A percentile compares a stretch with the other conserved stretches of the same genome.
Evolutionary conservation across 1,140 invertebrate genomes (phyloP).

Genomic region (Diabrotica undecimpunctata): DNA sequence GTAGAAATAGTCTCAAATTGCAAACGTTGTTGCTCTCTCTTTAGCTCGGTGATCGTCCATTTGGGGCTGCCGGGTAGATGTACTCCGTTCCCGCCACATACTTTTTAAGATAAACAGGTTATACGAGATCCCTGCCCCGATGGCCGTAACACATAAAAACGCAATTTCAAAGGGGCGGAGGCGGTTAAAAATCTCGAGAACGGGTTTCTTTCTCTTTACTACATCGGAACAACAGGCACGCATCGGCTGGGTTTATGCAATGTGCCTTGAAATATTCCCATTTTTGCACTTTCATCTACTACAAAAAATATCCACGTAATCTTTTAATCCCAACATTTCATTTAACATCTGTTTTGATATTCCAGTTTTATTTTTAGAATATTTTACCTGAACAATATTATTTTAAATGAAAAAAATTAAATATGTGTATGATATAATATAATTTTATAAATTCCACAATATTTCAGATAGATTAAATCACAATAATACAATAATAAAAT

Average conservation of each 20-base stretch:
- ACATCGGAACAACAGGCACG: conserved; percentile 11
- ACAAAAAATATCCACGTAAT: too few relatives aligned
- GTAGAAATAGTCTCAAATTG: conserved; percentile 33
- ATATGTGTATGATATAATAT: too few relatives aligned
- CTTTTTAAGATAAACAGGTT: conserved; percentile 38
- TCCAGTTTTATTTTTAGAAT: too few relatives aligned
- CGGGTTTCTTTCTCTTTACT: conserved; percentile 17
- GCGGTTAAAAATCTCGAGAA: conserved; percentile 41
- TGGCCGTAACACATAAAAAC: conserved; percentile 32
- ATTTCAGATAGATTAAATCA: too few relatives aligned
- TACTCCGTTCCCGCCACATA: conserved; percentile 22
- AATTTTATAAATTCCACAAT: too few relatives aligned
- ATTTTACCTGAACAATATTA: too few relatives aligned
- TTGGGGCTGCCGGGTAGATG: conserved; percentile 25
- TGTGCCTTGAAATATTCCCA: too few relatives aligned
- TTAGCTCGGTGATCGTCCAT: conserved; percentile 16
- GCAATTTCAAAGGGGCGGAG: conserved; percentile 44
- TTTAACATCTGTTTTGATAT: too few relatives aligned
- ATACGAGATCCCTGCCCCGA: conserved; percentile 39
- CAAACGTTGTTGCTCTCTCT: conserved; percentile 27
- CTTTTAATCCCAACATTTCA: too few relatives aligned
- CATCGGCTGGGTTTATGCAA: background rate
- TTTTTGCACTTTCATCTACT: too few relatives aligned
- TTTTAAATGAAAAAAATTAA: too few relatives aligned
- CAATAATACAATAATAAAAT: too few relatives aligned